Evolutionary conservation across 2,888 invertebrate genomes (phyloP).

Genomic region (Antitype chi): DNA sequence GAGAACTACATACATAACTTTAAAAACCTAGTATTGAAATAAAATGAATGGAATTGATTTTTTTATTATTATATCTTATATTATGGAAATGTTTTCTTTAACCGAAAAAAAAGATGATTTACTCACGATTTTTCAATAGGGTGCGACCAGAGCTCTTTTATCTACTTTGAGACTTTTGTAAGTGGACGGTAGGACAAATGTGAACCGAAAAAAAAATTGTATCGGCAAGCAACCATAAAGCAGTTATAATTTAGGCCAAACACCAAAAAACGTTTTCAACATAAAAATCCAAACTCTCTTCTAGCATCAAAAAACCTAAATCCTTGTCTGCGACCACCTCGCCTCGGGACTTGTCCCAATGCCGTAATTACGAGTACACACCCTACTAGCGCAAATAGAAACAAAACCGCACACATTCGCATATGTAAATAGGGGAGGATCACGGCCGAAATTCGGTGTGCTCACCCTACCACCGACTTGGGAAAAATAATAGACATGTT

Average conservation of each 20-base stretch:
- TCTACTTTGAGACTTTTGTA: not conserved
- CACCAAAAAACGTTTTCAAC: not conserved
- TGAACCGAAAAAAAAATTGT: no score
- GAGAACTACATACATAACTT: not conserved
- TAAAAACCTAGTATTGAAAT: not conserved
- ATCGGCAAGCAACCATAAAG: not conserved
- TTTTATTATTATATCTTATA: not conserved
- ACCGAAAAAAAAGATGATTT: not conserved
- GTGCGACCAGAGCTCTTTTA: not conserved
- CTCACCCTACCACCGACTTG: conserved; percentile 61
- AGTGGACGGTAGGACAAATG: not conserved
- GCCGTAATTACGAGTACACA: conserved; percentile 88
- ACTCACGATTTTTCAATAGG: not conserved
- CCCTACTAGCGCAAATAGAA: conserved; percentile 87
- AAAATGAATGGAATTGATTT: not conserved
- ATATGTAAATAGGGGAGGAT: conserved; percentile 86
- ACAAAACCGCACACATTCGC: conserved; percentile 87
- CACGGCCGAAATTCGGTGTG: conserved; percentile 73
- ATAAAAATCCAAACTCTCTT: conserved; percentile 39
- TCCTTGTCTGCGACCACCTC: conserved; percentile 79
- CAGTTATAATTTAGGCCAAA: no score
- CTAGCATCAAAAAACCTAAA: conserved; percentile 63
- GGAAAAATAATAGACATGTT: conserved; percentile 63
- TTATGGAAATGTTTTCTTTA: not conserved
- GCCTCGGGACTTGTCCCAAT: conserved; percentile 85